phyloP scores from a whole-genome alignment of 2,888 invertebrate species.

The Oxyscelio sp. region DNA sequence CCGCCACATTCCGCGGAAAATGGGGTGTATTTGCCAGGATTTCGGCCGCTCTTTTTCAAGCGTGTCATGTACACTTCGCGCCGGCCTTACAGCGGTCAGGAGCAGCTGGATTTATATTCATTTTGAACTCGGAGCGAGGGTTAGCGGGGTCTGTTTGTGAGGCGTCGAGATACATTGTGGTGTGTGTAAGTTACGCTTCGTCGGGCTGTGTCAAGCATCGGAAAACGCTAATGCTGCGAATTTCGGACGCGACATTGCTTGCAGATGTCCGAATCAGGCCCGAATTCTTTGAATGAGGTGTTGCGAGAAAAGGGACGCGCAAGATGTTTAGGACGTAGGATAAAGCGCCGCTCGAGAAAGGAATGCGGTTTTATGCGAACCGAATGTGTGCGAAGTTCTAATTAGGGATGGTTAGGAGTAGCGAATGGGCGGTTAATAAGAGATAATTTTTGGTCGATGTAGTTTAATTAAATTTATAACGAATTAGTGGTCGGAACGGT shows the following conservation, averaged over 20 bases:
- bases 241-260: conserved; percentile 1
- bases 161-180: conserved; percentile 19
- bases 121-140: conserved; percentile 31
- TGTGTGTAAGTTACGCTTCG: conserved; percentile 7
- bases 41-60: conserved; percentile 54
- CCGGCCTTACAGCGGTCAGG: conserved; percentile 34
- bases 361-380: conserved; percentile 18
- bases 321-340: conserved; percentile 1
- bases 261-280: conserved; percentile 3
- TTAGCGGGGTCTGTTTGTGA: conserved; percentile 37
- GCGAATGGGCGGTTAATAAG: conserved; percentile 36
- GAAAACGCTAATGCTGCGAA: conserved; percentile 7
- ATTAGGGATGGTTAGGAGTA: conserved; percentile 30
- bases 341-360: too few relatives aligned
- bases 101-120: conserved; percentile 55
- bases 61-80: conserved; percentile 54
- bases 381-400: conserved; percentile 27
- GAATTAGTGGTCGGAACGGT: conserved; percentile 31
- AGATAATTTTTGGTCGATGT: conserved; percentile 45
- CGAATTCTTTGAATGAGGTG: neutral
- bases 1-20: conserved; percentile 47
- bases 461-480: conserved; percentile 46
- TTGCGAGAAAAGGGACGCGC: neutral
- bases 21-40: conserved; percentile 44
- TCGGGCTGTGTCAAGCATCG: neutral